These are phyloP conservation scores for Python bivittatus DNA, from an alignment of 2,113 vertebrate species.

Conservation along the genomic window DNA sequence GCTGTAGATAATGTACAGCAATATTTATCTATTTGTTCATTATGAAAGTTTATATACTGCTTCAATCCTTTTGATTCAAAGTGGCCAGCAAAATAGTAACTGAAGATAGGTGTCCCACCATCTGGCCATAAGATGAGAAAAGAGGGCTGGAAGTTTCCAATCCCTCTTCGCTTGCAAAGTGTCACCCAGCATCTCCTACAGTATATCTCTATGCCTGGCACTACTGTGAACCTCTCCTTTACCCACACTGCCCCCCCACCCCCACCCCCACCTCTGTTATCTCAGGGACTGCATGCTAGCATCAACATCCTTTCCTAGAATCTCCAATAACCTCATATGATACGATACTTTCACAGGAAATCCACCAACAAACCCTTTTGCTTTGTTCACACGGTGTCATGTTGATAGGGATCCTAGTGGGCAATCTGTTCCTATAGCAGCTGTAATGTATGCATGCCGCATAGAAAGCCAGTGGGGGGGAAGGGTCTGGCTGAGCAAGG, in stretches of 20 bases:
- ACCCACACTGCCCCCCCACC: background rate
- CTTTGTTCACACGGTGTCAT: background rate
- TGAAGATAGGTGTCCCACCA: background rate
- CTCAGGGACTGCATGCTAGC: background rate
- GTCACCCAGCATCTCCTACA: background rate
- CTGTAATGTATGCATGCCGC: background rate
- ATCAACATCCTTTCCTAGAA: background rate
- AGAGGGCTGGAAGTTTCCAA: background rate
- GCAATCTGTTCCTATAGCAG: background rate
- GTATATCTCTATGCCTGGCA: background rate
- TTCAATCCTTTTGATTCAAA: background rate
- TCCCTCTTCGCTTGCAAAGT: background rate
- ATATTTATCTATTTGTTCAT: background rate
- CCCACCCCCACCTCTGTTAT: background rate
- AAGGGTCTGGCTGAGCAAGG: background rate
- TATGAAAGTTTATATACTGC: background rate
- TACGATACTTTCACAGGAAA: background rate
- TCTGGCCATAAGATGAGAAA: background rate
- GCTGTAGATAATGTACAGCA: background rate
- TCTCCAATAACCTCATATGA: background rate
- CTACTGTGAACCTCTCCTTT: background rate
- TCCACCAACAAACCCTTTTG: background rate
- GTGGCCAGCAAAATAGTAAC: background rate
- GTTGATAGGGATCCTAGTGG: background rate
- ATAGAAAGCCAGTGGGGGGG: background rate